Conservation (phyloP, 2,888 invertebrate species). For the Adelognathus sp. region DNA sequence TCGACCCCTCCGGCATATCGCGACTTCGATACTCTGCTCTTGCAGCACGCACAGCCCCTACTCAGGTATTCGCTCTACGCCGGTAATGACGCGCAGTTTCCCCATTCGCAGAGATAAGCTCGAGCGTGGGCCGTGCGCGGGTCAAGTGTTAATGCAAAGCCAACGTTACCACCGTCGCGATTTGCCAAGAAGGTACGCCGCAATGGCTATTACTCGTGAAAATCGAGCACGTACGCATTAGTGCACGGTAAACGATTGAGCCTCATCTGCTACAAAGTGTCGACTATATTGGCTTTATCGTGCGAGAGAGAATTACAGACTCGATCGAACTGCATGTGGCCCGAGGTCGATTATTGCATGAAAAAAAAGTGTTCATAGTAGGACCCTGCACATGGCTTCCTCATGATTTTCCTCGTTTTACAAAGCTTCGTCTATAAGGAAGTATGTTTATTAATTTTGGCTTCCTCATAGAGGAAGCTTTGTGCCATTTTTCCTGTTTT, state of each 20-base stretch:
- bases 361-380: not conserved
- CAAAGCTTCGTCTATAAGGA: too few species aligned
- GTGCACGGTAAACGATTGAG: constrained; percentile 38
- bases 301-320: constrained; percentile 24
- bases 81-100: constrained; percentile 72
- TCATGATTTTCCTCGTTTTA: too few species aligned
- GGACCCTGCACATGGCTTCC: too few species aligned
- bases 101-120: constrained; percentile 30
- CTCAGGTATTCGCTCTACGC: constrained; percentile 66
- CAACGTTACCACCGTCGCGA: constrained; percentile 53
- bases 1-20: constrained; percentile 31
- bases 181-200: constrained; percentile 1
- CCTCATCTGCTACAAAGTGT: constrained; percentile 45
- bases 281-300: constrained; percentile 16
- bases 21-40: not conserved
- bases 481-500: too few species aligned
- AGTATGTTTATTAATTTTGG: too few species aligned
- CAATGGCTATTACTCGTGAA: not conserved
- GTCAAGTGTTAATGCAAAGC: constrained; percentile 71
- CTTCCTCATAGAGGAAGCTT: too few species aligned
- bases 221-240: constrained; percentile 31
- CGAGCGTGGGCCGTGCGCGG: constrained; percentile 41
- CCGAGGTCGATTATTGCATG: not conserved
- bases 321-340: constrained; percentile 38
- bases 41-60: constrained; percentile 42